Evolutionary conservation across 2,888 invertebrate genomes (phyloP), one percentile per base, ranked within the genome.

Genomic region (Cheilosia pagana): DNA sequence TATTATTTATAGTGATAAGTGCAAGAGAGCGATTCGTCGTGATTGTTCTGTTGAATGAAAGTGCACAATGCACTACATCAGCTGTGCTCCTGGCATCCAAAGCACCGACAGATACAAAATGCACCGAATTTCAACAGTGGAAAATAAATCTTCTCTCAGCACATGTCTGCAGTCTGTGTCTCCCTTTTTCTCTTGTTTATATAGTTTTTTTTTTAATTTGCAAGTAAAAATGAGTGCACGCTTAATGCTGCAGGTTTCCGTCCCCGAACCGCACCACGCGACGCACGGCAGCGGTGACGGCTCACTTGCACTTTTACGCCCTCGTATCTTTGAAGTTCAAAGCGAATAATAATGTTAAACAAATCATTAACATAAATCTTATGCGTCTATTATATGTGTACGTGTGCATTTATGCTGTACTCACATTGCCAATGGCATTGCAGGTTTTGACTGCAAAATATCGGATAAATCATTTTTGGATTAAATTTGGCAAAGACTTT

Each of bases 281-380:
- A 10, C 45, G n/a, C n/a, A n/a, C n/a, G 25, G n/a, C 28, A 0
- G 35, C 10, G 12, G 52, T 25, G 31, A 25, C 35, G 10, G 39
- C 31, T 45, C 50, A 55, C 21, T 53, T 57, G 43, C 31, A 45
- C 55, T 35, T 68, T 23, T 50, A 62, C 60, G 67, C 55, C 72
- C 79, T 72, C 60, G 59, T 45, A 43, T 45, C 23, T 70, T 48
- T 81, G 75, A 81, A 81, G 68, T 81, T 81, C 81, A 81, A 81
- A 81, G 75, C 60, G 81, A 63, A 75, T 57, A n/a, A 70, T 75
- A 35, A 62, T 81, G 57, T 70, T 63, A 3, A 75, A 70, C 81
- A 81, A 81, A 68, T 75, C 55, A 52, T 70, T 75, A 63, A 57
- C 70, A 75, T 81, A 75, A 57, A 74, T 81, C 81, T 52, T 35